Evolutionary conservation across 2,888 invertebrate genomes (phyloP).

Genomic region (Neuroscelio doddi): DNA sequence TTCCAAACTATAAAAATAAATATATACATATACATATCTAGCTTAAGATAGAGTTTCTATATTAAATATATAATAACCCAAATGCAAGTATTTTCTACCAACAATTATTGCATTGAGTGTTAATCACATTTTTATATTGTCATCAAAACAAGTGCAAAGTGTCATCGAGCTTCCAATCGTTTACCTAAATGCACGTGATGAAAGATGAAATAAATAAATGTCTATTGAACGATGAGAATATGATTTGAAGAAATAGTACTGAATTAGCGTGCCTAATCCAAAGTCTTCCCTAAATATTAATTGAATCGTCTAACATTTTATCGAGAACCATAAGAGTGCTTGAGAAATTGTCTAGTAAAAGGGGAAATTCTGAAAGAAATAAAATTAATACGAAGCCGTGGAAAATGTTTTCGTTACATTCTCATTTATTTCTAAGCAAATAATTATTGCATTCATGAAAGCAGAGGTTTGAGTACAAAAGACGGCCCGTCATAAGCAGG

Average conservation of each 20-base stretch:
- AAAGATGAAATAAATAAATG: background rate
- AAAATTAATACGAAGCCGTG: background rate
- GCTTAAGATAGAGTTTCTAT: conserved; percentile 18
- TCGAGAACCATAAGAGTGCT: background rate
- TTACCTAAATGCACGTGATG: background rate
- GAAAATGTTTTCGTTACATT: background rate
- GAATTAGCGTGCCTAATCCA: conserved; percentile 64
- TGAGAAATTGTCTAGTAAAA: background rate
- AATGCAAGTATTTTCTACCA: conserved; percentile 2
- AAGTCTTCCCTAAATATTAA: conserved; percentile 61
- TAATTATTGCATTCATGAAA: conserved; percentile 8
- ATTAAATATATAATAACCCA: background rate
- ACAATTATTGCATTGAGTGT: conserved; percentile 9
- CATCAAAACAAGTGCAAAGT: conserved; percentile 13
- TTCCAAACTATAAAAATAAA: conserved; percentile 59
- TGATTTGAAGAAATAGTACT: background rate
- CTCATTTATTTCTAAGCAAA: background rate
- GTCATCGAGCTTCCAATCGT: conserved; percentile 2
- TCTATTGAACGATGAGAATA: background rate
- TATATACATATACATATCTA: conserved; percentile 23
- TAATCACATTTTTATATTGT: background rate
- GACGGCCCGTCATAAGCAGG: conserved; percentile 23
- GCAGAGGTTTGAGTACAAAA: conserved; percentile 40
- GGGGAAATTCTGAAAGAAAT: background rate
- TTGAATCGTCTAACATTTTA: background rate